phyloP scores from a whole-genome alignment of 2,888 invertebrate genomes.

The Drosophila nigricruria region DNA sequence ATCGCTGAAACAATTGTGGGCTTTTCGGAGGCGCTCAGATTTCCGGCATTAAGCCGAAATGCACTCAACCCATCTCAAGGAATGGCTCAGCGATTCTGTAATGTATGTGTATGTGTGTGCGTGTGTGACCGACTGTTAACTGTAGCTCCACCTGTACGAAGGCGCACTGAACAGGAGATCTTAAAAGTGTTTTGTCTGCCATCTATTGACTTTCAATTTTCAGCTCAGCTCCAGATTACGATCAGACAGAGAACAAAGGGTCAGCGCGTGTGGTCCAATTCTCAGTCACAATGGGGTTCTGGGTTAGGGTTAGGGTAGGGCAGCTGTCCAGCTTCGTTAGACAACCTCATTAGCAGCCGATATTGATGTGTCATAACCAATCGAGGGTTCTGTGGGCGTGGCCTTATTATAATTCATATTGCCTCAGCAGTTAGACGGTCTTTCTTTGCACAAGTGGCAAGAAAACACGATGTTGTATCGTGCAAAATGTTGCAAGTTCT shows the following conservation, averaged over 20 bases:
- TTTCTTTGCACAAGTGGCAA: constrained; percentile 12
- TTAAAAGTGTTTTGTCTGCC: constrained; percentile 20
- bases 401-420: constrained; percentile 25
- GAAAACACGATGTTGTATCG: constrained; percentile 5
- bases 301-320: constrained; percentile 7
- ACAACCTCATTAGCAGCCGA: constrained; percentile 39
- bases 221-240: constrained; percentile 21
- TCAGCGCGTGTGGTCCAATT: constrained; percentile 52
- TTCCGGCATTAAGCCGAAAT: constrained; percentile 57
- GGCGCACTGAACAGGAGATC: constrained; percentile 24
- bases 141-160: constrained; percentile 14
- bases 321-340: constrained; percentile 48
- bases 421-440: constrained; percentile 1
- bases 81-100: constrained; percentile 28
- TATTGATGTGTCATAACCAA: constrained; percentile 31
- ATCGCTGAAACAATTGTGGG: constrained; percentile 51
- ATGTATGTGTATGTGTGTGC: constrained; percentile 29
- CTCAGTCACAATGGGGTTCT: constrained; percentile 15
- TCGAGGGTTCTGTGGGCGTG: constrained; percentile 11
- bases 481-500: constrained; percentile 30
- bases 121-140: constrained; percentile 5
- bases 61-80: constrained; percentile 46
- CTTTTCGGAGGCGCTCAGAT: constrained; percentile 54
- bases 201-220: constrained; percentile 43
- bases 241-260: constrained; percentile 23